Conservation (phyloP, 2,888 invertebrate genomes). For the Corythucha ciliata region DNA sequence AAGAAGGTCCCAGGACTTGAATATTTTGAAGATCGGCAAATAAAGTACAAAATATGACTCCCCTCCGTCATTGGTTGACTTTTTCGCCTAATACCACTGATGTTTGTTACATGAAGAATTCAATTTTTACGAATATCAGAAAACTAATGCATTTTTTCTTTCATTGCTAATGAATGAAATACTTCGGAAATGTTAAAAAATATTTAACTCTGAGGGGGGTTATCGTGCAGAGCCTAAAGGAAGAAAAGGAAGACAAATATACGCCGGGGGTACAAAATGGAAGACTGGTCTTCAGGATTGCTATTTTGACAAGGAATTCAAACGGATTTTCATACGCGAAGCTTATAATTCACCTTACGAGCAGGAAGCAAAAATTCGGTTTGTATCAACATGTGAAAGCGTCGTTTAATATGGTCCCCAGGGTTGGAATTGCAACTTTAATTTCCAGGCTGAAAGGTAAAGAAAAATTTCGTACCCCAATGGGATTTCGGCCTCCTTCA, state of each 20-base stretch:
- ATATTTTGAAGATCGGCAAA: too few relatives aligned
- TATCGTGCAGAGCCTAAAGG: background rate
- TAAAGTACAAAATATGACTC: too few relatives aligned
- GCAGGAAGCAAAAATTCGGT: slow-evolving; percentile 21
- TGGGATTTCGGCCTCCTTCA: slow-evolving; percentile 40
- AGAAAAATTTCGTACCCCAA: slow-evolving; percentile 22
- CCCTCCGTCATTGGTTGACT: too few relatives aligned
- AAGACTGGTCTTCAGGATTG: slow-evolving; percentile 42
- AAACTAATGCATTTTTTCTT: background rate
- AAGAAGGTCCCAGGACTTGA: too few relatives aligned
- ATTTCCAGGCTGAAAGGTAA: slow-evolving; percentile 28
- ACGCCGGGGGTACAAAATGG: slow-evolving; percentile 40
- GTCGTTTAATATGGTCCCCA: too few relatives aligned
- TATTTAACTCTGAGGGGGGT: background rate
- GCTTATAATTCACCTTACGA: slow-evolving; percentile 31
- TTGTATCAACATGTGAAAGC: background rate
- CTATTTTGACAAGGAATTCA: slow-evolving; percentile 45
- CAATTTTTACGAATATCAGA: too few relatives aligned
- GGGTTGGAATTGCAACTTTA: too few relatives aligned
- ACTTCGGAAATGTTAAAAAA: too few relatives aligned
- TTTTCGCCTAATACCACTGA: too few relatives aligned
- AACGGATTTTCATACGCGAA: slow-evolving; percentile 44
- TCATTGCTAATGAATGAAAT: background rate
- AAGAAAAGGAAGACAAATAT: slow-evolving; percentile 39
- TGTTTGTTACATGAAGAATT: too few relatives aligned